A percentile compares a stretch with the other conserved stretches of the same genome.
Conservation (phyloP, 2,888 invertebrate species). For the Agelastica alni region DNA sequence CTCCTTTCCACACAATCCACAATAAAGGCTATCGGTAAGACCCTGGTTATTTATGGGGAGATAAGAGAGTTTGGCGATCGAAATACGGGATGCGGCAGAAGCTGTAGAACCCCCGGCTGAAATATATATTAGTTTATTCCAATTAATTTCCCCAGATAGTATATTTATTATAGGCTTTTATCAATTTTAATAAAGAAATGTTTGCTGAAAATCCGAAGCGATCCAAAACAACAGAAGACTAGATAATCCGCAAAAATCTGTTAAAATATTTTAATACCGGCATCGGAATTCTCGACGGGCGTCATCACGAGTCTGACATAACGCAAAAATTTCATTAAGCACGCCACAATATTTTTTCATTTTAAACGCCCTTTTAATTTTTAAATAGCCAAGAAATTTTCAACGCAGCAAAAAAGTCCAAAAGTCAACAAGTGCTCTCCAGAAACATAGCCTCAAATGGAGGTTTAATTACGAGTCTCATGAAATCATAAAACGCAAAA, state of each 20-base stretch:
- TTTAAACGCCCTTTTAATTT: background rate
- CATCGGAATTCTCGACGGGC: background rate
- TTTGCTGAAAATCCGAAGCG: too few relatives aligned
- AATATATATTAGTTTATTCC: too few relatives aligned
- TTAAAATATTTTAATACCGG: background rate
- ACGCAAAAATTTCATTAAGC: background rate
- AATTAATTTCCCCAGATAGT: too few relatives aligned
- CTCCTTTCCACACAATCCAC: too few relatives aligned
- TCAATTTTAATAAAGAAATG: too few relatives aligned
- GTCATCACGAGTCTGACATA: background rate
- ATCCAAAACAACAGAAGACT: too few relatives aligned
- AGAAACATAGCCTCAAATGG: background rate
- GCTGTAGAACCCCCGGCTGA: too few relatives aligned
- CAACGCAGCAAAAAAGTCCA: background rate
- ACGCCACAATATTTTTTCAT: constrained; percentile 2
- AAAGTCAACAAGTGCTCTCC: constrained; percentile 5
- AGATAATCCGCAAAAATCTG: background rate
- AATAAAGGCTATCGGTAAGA: too few relatives aligned
- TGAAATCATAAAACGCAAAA: constrained; percentile 4
- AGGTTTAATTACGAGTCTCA: constrained; percentile 1
- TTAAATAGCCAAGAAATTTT: background rate
- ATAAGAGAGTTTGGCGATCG: too few relatives aligned
- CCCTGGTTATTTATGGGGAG: too few relatives aligned
- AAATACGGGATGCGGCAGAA: too few relatives aligned
- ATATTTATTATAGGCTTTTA: too few relatives aligned